Evolutionary conservation across 2,113 vertebrate genomes (phyloP), one percentile per base, ranked within the genome.

Genomic region (Megalops atlanticus): DNA sequence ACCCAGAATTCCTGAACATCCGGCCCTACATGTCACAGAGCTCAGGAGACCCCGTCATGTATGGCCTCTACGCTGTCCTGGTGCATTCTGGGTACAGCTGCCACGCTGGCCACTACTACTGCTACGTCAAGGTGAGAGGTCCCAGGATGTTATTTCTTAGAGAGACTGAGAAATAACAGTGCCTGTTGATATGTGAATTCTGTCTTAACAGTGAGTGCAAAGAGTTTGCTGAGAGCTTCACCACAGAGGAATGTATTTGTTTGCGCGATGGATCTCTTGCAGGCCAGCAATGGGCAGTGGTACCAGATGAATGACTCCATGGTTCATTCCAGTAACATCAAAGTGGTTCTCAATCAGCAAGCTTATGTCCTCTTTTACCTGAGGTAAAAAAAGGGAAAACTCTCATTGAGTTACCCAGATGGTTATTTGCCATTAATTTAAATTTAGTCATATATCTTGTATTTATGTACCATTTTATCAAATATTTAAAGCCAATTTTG

Each of bases 251-350:
- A 10, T n/a, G n/a, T 24, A 64, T 64, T 64, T 21, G n/a, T 1
- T 64, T 1, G 8, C 49, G 18, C 47, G n/a, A 58, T n/a, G 8
- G 24, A 64, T 64, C 58, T 15, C 64, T 52, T 0, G 0, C 86
- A 99, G 98, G 98, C 97, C 1, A 98, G 98, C 88, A 98, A 95
- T 0, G 97, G 98, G 5, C 98, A 98, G 87, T 99, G 98, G 98
- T 98, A 98, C 85, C 97, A 98, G 85, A 99, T 99, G 98, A 98
- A 99, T 0, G 98, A 99, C 84, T 96, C 96, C 0, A 85, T 95
- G 88, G 98, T 98, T 72, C 95, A 96, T 64, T 91, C 90, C 58
- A 99, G 97, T 90, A 99, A 96, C 84, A 94, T 98, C 91, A 98
- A 98, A 86, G 97, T 96, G 72, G 98, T 98, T 2, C 94, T 99